Evolutionary conservation across 2,797 vertebrate species (phyloP), one percentile per base, ranked within the genome.

Genomic region (Lagorchestes hirsutus): DNA sequence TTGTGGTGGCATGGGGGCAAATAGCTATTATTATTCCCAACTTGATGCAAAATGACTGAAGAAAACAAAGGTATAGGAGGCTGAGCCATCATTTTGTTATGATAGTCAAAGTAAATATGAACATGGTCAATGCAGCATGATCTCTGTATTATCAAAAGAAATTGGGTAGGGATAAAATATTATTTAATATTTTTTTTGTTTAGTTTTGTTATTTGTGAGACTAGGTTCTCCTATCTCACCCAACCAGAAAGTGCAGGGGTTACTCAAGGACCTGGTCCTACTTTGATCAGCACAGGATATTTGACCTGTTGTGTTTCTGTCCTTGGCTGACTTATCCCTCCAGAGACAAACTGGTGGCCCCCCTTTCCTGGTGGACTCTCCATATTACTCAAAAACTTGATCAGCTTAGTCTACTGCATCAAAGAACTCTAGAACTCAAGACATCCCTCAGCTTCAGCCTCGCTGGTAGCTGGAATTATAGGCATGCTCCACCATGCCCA

Each of bases 21-120:
- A 94, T 95, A 90, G 82, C 54, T 46, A 95, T 67, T 50, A 74
- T 54, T 50, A 56, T 56, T 67, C 40, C 96, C 91, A 92, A 59
- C 27, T 12, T 55, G 46, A 90, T 50, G 52, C 55, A 67, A 46
- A 92, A 10, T 57, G 14, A 82, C 74, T 93, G 55, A 74, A 55
- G n/a, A 95, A 93, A 59, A 92, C 31, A 34, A 93, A 34, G 29
- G n/a, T 90, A 4, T 13, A 24, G 22, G 9, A 50, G n/a, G 1
- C 40, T 87, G 74, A 87, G 74, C 8, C 18, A 46, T 27, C 22
- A 46, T 87, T 87, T 87, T 46, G 22, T 46, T 46, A 82, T 46
- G 18, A 46, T 27, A 87, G 24, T 24, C 8, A 50, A 87, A 82
- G 40, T 46, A 46, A 82, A 82, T 82, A 82, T 46, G n/a, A 82